Base-by-base conservation (phyloP, 2,888 invertebrate species). In the Chloroclystis v-ata region DNA sequence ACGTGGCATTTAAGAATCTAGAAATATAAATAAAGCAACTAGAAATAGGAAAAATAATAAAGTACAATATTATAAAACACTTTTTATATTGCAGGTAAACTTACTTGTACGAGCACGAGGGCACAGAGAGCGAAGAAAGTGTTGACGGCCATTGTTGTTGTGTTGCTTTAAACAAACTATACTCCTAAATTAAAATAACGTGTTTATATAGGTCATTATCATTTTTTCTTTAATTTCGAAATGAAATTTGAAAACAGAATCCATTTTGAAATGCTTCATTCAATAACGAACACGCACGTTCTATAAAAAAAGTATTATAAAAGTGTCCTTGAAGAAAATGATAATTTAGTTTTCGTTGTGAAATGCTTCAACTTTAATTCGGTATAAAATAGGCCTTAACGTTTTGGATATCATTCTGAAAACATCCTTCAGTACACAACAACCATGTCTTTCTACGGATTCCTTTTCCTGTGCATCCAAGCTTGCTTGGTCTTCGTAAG, bases 401-500 rank as follows among this genome's bases (percentile, higher is more conserved):
- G 11, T 20, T 7, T 25, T 11, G 14, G 6, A 38, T 38, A 24
- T 30, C 35, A 49, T 49, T 47, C 45, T 52, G 52, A 32, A 45
- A 25, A 26, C 26, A 12, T 25, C 9, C 10, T 49, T 52, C 49
- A 50, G 53, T 52, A 28, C 26, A 54, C 48, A 41, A 41, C 33
- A 44, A 59, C 43, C 43, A 61, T 61, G 61, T 54, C 59, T 45
- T 39, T 49, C 28, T 59, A 52, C 42, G 35, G 41, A 24, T 37
- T 55, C 11, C n/a, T 57, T 4, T 30, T 53, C 9, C 32, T 61
- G 14, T 57, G 57, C 54, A 39, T 59, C 47, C 60, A 58, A 51
- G 59, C 58, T 57, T 57, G 58, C 51, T 47, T 60, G 56, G 47
- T 61, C 38, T 63, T 65, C 62, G 69, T 69, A 59, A 61, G 25